Percentiles rank a stretch among this genome's conserved stretches.
These are phyloP conservation scores for Metalampra italica DNA, from an alignment of 2,888 invertebrate genomes.

Conservation along the genomic window DNA sequence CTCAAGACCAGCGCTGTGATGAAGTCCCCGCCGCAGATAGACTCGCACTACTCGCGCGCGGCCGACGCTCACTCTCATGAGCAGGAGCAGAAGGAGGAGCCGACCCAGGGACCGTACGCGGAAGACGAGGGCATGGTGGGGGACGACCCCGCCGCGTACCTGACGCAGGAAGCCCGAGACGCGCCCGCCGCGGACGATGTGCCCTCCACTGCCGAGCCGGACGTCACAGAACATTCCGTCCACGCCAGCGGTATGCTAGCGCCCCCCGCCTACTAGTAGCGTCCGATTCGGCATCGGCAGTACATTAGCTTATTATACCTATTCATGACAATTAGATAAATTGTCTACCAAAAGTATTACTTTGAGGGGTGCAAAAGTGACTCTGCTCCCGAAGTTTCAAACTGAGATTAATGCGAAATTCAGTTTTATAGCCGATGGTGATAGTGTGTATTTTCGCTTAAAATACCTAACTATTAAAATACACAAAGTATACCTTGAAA, in stretches of 20 bases:
- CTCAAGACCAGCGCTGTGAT: conserved; percentile 66
- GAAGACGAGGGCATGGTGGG: conserved; percentile 75
- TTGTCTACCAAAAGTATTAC: conserved; percentile 75
- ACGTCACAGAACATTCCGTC: conserved; percentile 76
- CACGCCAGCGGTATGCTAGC: conserved; percentile 77
- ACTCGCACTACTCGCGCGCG: conserved; percentile 78
- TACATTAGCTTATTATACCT: conserved; percentile 23
- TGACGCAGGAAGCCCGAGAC: conserved; percentile 55
- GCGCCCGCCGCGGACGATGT: conserved; percentile 67
- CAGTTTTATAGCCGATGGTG: too few species aligned
- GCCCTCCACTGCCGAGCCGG: conserved; percentile 79
- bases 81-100: conserved; percentile 62
- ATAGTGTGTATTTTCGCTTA: too few species aligned
- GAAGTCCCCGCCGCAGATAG: conserved; percentile 78
- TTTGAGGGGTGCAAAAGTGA: too few species aligned
- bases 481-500: too few species aligned
- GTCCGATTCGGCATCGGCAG: conserved; percentile 48
- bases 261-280: conserved; percentile 73
- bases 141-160: conserved; percentile 75
- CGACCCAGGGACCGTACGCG: conserved; percentile 82
- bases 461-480: too few species aligned
- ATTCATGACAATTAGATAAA: conserved; percentile 47
- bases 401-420: too few species aligned
- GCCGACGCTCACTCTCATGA: conserved; percentile 63
- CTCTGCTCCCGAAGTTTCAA: too few species aligned